Conservation (phyloP, 1,140 invertebrate genomes). For the Lepidurus couesii region DNA sequence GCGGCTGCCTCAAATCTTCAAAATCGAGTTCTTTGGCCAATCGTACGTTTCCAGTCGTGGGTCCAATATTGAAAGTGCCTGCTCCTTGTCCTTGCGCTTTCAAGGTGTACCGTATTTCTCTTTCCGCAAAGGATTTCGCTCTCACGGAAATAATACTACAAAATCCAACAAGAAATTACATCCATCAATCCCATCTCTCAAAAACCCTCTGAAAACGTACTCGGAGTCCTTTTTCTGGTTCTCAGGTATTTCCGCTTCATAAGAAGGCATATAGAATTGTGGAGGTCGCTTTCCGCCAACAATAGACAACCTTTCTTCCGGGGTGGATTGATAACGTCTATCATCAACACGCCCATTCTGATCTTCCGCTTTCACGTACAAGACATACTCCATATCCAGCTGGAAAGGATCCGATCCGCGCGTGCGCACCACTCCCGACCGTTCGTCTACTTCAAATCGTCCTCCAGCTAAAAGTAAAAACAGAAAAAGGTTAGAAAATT, state of each 20-base stretch:
- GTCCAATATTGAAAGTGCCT: slow-evolving; percentile 90
- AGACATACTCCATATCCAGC: slow-evolving; percentile 90
- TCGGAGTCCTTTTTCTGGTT: slow-evolving; percentile 94
- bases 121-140: slow-evolving; percentile 90
- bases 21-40: slow-evolving; percentile 91
- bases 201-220: slow-evolving; percentile 54
- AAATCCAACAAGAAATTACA: slow-evolving; percentile 40
- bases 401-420: slow-evolving; percentile 85
- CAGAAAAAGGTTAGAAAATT: slow-evolving; percentile 11
- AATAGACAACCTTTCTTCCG: slow-evolving; percentile 83
- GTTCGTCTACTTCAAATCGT: slow-evolving; percentile 80
- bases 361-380: slow-evolving; percentile 93
- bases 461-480: slow-evolving; percentile 53
- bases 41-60: slow-evolving; percentile 87
- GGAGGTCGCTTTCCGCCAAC: slow-evolving; percentile 88
- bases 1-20: slow-evolving; percentile 85
- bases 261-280: slow-evolving; percentile 88
- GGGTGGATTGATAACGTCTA: slow-evolving; percentile 78
- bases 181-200: background rate
- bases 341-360: slow-evolving; percentile 86
- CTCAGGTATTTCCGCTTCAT: slow-evolving; percentile 89
- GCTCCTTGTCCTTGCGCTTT: slow-evolving; percentile 90
- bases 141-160: slow-evolving; percentile 90
- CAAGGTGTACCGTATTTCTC: slow-evolving; percentile 86
- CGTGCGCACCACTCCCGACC: slow-evolving; percentile 87